Conservation (phyloP, 2,797 vertebrate species). For the Danionella dracula region DNA sequence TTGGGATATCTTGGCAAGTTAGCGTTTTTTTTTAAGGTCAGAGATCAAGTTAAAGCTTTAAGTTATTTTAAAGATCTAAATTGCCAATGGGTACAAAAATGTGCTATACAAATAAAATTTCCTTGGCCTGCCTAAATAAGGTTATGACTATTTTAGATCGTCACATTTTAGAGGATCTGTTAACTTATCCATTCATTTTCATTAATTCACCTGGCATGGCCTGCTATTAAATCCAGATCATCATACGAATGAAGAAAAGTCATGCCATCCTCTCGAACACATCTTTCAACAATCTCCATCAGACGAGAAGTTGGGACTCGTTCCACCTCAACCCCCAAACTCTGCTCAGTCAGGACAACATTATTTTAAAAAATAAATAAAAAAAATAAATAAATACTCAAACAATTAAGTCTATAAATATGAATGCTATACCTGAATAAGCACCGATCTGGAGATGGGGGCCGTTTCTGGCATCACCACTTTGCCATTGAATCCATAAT, state of each 20-base stretch:
- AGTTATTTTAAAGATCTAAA: no score
- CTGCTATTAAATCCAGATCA: constrained; percentile 70
- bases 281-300: constrained; percentile 65
- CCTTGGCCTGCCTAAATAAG: no score
- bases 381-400: no score
- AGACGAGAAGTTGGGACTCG: constrained; percentile 58
- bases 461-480: constrained; percentile 75
- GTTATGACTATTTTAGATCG: no score
- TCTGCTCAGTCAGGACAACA: constrained; percentile 48
- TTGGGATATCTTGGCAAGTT: no score
- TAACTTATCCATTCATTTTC: background rate
- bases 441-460: constrained; percentile 63
- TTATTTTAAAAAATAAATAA: background rate
- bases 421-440: constrained; percentile 63
- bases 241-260: constrained; percentile 71
- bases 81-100: no score
- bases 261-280: constrained; percentile 65
- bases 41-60: no score
- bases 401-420: background rate
- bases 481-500: constrained; percentile 68
- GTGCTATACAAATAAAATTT: no score
- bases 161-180: no score
- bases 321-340: constrained; percentile 70
- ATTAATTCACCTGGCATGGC: constrained; percentile 65
- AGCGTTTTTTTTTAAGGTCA: no score